Evolutionary conservation across 2,113 vertebrate genomes (phyloP).

Genomic region (Amphiprion percula): DNA sequence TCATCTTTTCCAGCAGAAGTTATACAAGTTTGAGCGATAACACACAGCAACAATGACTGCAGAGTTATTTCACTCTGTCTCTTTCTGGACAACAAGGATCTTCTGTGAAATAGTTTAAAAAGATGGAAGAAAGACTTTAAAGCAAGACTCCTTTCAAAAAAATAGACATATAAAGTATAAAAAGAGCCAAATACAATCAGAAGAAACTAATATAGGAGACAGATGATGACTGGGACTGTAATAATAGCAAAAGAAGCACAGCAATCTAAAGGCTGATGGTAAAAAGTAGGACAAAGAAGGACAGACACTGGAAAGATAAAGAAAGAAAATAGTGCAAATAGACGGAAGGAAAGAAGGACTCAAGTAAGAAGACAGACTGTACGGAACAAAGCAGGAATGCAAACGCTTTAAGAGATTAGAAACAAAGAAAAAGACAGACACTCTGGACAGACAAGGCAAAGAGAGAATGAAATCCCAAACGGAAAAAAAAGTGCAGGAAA

Average conservation of each 20-base stretch:
- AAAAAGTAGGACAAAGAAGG: background rate
- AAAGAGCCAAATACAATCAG: no score
- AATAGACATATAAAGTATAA: no score
- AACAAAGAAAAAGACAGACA: slow-evolving; percentile 34
- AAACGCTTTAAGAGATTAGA: background rate
- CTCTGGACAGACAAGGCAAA: slow-evolving; percentile 17
- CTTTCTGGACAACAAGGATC: no score
- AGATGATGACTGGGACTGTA: background rate
- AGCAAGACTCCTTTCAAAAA: no score
- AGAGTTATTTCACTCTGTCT: no score
- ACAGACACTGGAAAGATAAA: slow-evolving; percentile 1
- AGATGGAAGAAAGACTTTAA: no score
- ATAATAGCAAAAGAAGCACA: slow-evolving; percentile 9
- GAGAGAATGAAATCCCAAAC: slow-evolving; percentile 27
- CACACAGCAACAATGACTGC: no score
- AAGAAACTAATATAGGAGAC: background rate
- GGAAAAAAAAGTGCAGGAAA: slow-evolving; percentile 34
- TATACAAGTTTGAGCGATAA: no score
- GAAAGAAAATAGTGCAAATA: slow-evolving; percentile 2
- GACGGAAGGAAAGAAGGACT: background rate
- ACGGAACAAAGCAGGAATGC: background rate
- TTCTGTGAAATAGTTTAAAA: no score
- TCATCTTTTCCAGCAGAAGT: no score
- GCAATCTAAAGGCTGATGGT: background rate
- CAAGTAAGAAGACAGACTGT: background rate